Evolutionary conservation across 2,888 invertebrate species (phyloP).

Genomic region (Cephus nigrinus): DNA sequence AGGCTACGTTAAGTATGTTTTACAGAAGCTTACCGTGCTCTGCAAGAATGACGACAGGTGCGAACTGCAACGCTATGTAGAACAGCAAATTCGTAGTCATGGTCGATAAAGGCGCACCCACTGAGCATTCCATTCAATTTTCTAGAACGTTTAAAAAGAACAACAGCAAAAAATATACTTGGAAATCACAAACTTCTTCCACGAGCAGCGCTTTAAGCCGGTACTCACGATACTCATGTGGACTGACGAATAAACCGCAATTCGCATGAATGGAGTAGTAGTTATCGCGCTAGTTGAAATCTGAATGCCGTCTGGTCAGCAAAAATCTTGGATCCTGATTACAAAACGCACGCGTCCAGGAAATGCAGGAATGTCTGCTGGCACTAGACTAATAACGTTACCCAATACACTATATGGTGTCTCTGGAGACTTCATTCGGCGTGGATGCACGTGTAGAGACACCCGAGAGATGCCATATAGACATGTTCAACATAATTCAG

Average conservation of each 20-base stretch:
- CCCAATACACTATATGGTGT: neutral
- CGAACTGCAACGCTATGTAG: slow-evolving; percentile 19
- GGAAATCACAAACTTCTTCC: neutral
- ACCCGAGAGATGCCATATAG: neutral
- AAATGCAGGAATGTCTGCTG: neutral
- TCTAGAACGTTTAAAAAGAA: neutral
- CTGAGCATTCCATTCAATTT: neutral
- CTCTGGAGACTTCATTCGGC: neutral
- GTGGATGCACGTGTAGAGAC: neutral
- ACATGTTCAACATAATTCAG: neutral
- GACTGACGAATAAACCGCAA: neutral
- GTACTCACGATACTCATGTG: neutral
- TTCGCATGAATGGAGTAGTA: neutral
- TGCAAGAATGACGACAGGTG: slow-evolving; percentile 9
- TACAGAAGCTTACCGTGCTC: slow-evolving; percentile 27
- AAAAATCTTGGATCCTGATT: neutral
- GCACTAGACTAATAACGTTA: neutral
- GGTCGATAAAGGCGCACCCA: slow-evolving; percentile 16
- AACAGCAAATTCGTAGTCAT: slow-evolving; percentile 31
- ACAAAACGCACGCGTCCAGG: neutral
- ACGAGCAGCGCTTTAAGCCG: neutral
- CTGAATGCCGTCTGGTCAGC: neutral
- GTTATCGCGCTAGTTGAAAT: neutral
- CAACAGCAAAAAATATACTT: neutral
- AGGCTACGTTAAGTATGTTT: neutral